Conservation (phyloP, 1,140 invertebrate species). For the Eriocheir sinensis region DNA sequence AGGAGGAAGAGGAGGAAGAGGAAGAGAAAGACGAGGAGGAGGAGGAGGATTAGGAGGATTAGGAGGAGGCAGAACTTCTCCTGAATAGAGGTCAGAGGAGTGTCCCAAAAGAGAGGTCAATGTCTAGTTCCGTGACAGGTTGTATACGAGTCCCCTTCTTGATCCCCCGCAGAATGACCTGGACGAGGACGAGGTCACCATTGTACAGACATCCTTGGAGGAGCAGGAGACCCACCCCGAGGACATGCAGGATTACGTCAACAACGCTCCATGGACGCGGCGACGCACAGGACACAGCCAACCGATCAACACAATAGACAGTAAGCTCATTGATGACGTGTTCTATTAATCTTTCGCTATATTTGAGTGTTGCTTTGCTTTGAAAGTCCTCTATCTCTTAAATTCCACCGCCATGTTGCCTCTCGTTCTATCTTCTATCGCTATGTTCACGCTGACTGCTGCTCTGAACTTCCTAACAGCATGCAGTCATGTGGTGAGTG, state of each 20-base stretch:
- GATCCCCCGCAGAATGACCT: neutral
- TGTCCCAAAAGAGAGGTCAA: too few species aligned
- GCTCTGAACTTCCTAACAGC: neutral
- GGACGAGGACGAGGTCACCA: neutral
- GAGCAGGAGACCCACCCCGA: neutral
- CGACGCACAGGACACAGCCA: neutral
- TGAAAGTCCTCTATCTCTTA: neutral
- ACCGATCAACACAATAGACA: neutral
- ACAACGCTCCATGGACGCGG: slow-evolving; percentile 34
- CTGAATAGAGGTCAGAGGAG: too few species aligned
- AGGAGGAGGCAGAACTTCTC: too few species aligned
- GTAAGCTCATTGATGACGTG: too few species aligned
- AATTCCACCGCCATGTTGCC: neutral
- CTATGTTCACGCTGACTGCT: neutral
- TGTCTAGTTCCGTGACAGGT: too few species aligned
- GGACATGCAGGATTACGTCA: slow-evolving; percentile 37
- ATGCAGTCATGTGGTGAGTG: too few species aligned
- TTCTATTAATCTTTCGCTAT: too few species aligned
- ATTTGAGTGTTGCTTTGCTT: too few species aligned
- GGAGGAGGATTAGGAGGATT: too few species aligned
- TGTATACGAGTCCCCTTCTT: too few species aligned
- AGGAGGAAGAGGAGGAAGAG: neutral
- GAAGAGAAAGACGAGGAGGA: too few species aligned
- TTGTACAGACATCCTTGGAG: neutral
- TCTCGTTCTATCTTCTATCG: neutral